Evolutionary conservation across 2,888 invertebrate genomes (phyloP), one percentile per base, ranked within the genome.

Genomic region (Pterostichus niger): DNA sequence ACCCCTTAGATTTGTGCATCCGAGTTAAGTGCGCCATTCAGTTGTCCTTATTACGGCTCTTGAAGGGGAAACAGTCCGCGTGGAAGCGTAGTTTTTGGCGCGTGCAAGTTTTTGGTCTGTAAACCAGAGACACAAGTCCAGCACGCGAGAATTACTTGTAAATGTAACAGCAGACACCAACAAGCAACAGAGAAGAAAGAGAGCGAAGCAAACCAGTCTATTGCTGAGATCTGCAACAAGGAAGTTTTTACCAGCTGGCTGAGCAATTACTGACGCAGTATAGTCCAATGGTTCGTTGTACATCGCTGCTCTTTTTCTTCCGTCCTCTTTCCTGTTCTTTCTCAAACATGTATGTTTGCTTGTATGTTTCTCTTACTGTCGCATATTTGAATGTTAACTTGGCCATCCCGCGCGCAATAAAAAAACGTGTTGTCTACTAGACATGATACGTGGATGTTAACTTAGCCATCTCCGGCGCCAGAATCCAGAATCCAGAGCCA

Each of bases 251-350:
- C 52, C 49, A 52, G 49, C 9, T 33, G 75, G 52, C 75, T 75
- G 75, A 52, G 75, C 75, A 75, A 75, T 75, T 75, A 75, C 75
- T 52, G 52, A 75, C 75, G 52, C 75, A 75, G 75, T 75, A 49
- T 75, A 52, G 75, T 75, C 75, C 40, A 75, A 75, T 75, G 75
- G 52, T 52, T 31, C 75, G 52, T 44, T 44, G 71, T 71, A 46
- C 71, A 71, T 71, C 71, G 46, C 24, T 24, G 44, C 49, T 75
- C 75, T 75, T 75, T 75, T 75, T 75, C 75, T 75, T 33, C 52
- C 75, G 52, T 75, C 40, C 49, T 75, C 75, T 31, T 75, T 75
- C 52, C 73, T 49, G 49, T 75, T 52, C 75, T 71, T 35, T 71
- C 71, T 71, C 71, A n/a, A n/a, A n/a, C n/a, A n/a, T n/a, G n/a